Base-by-base conservation (phyloP, 2,888 invertebrate genomes). In the Aromia moschata region DNA sequence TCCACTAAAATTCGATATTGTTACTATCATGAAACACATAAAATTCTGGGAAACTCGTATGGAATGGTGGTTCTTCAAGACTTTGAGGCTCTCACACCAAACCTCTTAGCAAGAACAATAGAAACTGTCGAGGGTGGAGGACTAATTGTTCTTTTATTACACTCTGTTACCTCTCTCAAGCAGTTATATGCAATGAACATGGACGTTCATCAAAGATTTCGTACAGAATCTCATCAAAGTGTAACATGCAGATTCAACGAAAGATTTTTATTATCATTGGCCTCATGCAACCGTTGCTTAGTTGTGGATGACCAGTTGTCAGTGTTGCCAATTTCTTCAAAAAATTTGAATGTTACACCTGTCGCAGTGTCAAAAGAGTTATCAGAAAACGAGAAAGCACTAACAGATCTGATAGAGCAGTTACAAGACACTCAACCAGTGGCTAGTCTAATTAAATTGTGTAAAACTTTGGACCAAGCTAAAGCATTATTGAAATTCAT, bases 11-110 rank as follows among this genome's bases (percentile, higher is more conserved):
- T 99, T 72, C 90, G 98, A 61, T 99, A 97, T 65, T 92, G 98
- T 74, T 99, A 98, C 80, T 99, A 99, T 79, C 90, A 92, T 0
- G 99, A 99, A 80, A 98, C 98, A 0, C 97, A 98, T 79, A 94
- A 96, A 69, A 96, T 99, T 80, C 86, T 99, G 0, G 99, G 99
- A 55, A 96, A 96, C 75, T 99, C 99, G 0, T 99, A 92, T 81
- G 80, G 80, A 33, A 80, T 81, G 80, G 96, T 97, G 83, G 91
- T 98, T 33, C 82, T 98, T 60, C 96, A 97, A 87, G 92, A 80
- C 69, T 80, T 80, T 83, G 98, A 99, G 84, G 98, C 98, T 0
- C 79, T 99, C 0, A 98, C 98, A 1, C 98, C 99, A 0, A 99
- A 99, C 82, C 83, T 98, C 62, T 84, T 99, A 76, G 98, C 98